Conservation (phyloP, 23 tunicate species). For the Trididemnum clinides region DNA sequence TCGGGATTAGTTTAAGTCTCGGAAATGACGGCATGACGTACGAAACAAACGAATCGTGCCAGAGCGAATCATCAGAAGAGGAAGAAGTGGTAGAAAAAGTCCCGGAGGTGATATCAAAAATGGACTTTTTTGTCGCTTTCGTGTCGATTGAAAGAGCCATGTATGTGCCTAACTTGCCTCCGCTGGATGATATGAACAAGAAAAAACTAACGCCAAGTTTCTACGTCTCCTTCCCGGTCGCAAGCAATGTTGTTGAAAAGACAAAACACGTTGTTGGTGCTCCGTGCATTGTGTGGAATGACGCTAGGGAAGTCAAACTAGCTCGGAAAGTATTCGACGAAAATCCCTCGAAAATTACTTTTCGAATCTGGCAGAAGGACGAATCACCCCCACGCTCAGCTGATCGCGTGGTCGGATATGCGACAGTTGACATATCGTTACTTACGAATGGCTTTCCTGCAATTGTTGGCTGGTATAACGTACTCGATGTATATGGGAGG, state of each 20-base stretch:
- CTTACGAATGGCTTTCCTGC: constrained; percentile 55
- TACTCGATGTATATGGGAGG: constrained; percentile 58
- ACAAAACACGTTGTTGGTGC: constrained; percentile 26
- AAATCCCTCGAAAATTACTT: constrained; percentile 24
- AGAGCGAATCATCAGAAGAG: background rate
- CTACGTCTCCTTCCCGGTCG: constrained; percentile 39
- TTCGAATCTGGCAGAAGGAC: constrained; percentile 61
- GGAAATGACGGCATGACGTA: constrained; percentile 35
- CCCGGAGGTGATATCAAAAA: background rate
- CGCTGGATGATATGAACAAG: background rate
- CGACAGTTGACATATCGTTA: constrained; percentile 73
- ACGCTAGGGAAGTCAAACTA: constrained; percentile 43
- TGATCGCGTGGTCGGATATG: constrained; percentile 78
- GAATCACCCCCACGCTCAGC: background rate
- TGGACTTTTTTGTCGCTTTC: constrained; percentile 39
- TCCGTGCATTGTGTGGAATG: constrained; percentile 66
- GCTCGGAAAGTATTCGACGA: constrained; percentile 23
- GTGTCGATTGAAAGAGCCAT: constrained; percentile 70
- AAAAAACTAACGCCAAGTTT: background rate
- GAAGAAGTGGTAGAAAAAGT: background rate
- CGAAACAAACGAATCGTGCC: constrained; percentile 9
- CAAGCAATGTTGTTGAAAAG: background rate
- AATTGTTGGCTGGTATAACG: constrained; percentile 89
- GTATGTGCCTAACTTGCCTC: constrained; percentile 54
- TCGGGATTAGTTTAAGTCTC: constrained; percentile 56